Percentiles rank a stretch among this genome's conserved stretches.
phyloP scores from a whole-genome alignment of 2,113 vertebrate genomes.

The Urocynchramus pylzowi region DNA sequence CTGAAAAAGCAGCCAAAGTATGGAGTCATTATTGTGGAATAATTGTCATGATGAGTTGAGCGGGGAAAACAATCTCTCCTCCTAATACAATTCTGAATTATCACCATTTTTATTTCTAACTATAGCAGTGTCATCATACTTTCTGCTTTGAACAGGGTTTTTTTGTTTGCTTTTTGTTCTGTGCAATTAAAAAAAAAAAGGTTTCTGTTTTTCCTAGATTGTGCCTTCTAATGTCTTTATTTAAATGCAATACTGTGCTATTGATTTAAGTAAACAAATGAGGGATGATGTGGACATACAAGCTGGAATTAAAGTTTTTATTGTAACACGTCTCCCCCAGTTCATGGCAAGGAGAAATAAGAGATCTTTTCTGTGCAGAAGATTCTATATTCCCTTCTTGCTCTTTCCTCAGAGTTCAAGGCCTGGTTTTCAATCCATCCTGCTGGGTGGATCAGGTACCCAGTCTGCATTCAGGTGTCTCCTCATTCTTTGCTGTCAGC shows the following conservation, averaged over 20 bases:
- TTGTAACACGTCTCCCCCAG: background rate
- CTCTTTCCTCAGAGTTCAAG: background rate
- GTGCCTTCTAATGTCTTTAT: background rate
- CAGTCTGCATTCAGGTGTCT: background rate
- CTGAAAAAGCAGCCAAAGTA: background rate
- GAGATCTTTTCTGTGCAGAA: background rate
- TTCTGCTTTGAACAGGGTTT: background rate
- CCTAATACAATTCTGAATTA: conserved; percentile 1
- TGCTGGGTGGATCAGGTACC: background rate
- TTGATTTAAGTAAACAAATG: background rate
- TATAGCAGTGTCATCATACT: background rate
- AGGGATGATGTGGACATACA: background rate
- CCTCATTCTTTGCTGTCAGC: background rate
- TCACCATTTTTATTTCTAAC: conserved; percentile 14
- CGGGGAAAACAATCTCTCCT: background rate
- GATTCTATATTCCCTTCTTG: background rate
- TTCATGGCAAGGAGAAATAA: background rate
- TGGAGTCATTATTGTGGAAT: background rate
- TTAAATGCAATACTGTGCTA: background rate
- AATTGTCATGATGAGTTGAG: background rate
- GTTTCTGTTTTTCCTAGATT: background rate
- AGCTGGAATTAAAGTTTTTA: background rate
- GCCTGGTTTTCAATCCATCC: background rate
- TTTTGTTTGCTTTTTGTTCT: background rate
- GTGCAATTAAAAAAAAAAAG: background rate